Evolutionary conservation across 2,113 vertebrate genomes (phyloP).

Genomic region (Catharus minimus): DNA sequence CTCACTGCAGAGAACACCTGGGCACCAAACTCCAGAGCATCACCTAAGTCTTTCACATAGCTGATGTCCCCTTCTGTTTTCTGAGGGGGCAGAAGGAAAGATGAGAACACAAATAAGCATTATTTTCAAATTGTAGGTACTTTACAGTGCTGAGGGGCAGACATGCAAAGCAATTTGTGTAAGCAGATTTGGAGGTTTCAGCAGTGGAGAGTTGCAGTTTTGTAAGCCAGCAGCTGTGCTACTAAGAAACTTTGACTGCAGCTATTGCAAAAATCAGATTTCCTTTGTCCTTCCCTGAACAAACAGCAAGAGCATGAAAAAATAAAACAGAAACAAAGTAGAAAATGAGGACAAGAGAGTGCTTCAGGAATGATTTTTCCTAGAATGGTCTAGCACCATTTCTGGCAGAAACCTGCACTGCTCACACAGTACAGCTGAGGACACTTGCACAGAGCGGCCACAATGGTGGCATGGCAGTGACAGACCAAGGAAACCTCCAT

Average conservation of each 20-base stretch:
- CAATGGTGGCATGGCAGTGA: rapidly evolving
- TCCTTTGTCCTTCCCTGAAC: background rate
- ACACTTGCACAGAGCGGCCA: background rate
- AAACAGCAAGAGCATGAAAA: background rate
- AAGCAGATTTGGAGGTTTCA: background rate
- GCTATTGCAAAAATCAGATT: background rate
- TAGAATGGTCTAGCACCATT: background rate
- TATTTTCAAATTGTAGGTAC: background rate
- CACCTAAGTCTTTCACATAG: background rate
- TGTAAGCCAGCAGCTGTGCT: background rate
- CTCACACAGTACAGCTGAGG: background rate
- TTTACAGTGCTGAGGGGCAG: background rate
- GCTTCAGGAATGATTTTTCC: background rate
- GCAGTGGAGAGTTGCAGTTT: background rate
- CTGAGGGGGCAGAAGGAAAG: background rate
- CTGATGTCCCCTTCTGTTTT: background rate
- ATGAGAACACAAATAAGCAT: background rate
- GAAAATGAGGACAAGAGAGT: background rate
- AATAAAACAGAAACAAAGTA: background rate
- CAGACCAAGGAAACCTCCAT: background rate
- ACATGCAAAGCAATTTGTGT: background rate
- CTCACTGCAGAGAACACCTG: background rate
- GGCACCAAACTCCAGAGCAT: background rate
- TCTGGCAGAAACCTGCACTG: background rate
- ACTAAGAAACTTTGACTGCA: background rate